Evolutionary conservation across 92 coral and sea anemone genomes (phyloP), one percentile per base, ranked within the genome.

Genomic region (Isaurus tuberculatus): DNA sequence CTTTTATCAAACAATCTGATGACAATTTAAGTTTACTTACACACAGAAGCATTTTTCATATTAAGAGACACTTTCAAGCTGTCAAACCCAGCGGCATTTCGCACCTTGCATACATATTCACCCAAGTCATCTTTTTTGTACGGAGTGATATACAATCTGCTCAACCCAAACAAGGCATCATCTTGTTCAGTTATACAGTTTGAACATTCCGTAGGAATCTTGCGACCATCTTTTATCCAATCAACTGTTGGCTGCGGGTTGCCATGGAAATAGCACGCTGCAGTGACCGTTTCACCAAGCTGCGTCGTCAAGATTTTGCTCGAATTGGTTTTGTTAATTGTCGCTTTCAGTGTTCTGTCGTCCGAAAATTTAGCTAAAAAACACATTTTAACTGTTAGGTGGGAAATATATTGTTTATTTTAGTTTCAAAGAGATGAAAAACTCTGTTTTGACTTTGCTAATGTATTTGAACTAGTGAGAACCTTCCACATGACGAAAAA

Each of bases 41-140:
- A 69, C 8, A 23, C 23, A 1, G 82, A 32, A 9, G 23, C 55
- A 10, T 58, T 58, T 16, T 77, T 70, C 71, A 53, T 74, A 36
- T 74, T 82, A 27, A 87, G 49, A 44, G 34, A 11, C 2, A 87
- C 65, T 65, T 82, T 87, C 72, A 87, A 72, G 48, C 51, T 87
- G 40, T 84, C 79, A 10, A 73, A 81, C 57, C 90, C 90, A 28
- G 65, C 79, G 15, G 67, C 26, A 33, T 87, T 87, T 49, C 90
- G 69, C 10, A 87, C 86, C 48, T 85, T 84, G 55, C 90, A 87
- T 26, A 75, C 73, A 26, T 81, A 86, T 27, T 71, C 86, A 16
- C 90, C 90, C 77, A 67, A 86, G 68, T 86, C 90, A 30, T 71
- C 49, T 11, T 40, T 66, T 72, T 68, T 66, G 57, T 80, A 86